phyloP scores from a whole-genome alignment of 2,888 invertebrate genomes.

The Deilephila elpenor region DNA sequence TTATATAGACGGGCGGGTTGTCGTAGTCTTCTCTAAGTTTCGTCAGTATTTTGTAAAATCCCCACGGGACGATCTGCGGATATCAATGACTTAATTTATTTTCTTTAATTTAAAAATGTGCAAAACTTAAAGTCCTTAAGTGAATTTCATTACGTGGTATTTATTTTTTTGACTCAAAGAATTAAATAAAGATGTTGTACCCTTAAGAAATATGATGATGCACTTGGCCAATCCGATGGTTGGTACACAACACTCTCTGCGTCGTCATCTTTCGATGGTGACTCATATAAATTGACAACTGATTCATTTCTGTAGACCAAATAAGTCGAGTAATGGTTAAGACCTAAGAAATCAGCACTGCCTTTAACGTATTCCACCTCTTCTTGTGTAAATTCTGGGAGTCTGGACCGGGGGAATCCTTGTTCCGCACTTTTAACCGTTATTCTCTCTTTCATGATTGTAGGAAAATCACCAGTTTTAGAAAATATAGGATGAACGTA shows the following conservation, averaged over 20 bases:
- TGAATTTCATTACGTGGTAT: no score
- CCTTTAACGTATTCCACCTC: slow-evolving; percentile 58
- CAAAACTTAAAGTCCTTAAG: no score
- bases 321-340: slow-evolving; percentile 87
- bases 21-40: slow-evolving; percentile 74
- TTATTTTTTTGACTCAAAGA: no score
- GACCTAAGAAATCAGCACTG: slow-evolving; percentile 68
- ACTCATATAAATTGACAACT: slow-evolving; percentile 31
- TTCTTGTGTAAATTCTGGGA: slow-evolving; percentile 55
- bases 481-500: slow-evolving; percentile 33
- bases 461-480: slow-evolving; percentile 76
- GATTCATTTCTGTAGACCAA: slow-evolving; percentile 53
- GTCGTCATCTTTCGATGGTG: slow-evolving; percentile 52
- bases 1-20: slow-evolving; percentile 80
- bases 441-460: slow-evolving; percentile 67
- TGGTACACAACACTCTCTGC: slow-evolving; percentile 30
- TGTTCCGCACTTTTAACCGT: slow-evolving; percentile 60
- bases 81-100: no score
- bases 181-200: slow-evolving; percentile 1
- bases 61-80: slow-evolving; percentile 76
- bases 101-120: not conserved
- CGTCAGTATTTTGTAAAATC: slow-evolving; percentile 79
- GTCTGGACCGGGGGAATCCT: slow-evolving; percentile 54
- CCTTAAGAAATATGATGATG: slow-evolving; percentile 39
- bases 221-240: slow-evolving; percentile 50